Conservation (phyloP, 2,113 vertebrate genomes). For the Peromyscus leucopus region DNA sequence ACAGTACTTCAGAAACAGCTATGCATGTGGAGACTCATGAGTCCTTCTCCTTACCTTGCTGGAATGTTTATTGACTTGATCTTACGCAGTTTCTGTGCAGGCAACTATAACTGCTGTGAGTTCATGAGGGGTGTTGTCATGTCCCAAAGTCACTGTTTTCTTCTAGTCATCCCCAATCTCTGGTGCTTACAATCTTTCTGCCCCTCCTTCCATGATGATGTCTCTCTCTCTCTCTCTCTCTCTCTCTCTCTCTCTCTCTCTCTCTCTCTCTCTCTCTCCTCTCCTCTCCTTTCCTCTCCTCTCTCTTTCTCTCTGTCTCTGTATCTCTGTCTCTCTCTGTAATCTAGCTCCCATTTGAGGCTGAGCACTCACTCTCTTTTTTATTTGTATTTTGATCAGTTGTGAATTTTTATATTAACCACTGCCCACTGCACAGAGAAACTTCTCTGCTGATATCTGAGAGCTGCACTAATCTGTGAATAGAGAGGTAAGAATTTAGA, state of each 20-base stretch:
- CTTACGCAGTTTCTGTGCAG: not conserved
- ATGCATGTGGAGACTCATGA: not conserved
- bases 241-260: too few species aligned
- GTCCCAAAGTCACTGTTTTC: not conserved
- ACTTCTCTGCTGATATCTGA: not conserved
- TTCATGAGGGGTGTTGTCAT: not conserved
- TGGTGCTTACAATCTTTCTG: not conserved
- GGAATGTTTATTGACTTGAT: not conserved
- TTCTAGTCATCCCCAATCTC: not conserved
- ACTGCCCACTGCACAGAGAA: not conserved
- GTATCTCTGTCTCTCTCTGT: too few species aligned
- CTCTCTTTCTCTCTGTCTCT: too few species aligned
- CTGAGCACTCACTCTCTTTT: not conserved
- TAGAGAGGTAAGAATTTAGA: not conserved
- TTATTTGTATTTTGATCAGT: not conserved
- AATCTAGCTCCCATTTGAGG: not conserved
- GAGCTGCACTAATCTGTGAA: not conserved
- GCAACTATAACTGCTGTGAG: not conserved
- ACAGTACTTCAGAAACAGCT: not conserved
- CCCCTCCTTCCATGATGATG: not conserved
- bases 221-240: too few species aligned
- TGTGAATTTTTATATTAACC: not conserved
- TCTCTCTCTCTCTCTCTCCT: too few species aligned
- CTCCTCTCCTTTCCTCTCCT: too few species aligned
- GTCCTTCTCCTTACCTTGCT: not conserved